Evolutionary conservation across 2,797 vertebrate genomes (phyloP), one percentile per base, ranked within the genome.

Genomic region (Sebastes matsubarae): DNA sequence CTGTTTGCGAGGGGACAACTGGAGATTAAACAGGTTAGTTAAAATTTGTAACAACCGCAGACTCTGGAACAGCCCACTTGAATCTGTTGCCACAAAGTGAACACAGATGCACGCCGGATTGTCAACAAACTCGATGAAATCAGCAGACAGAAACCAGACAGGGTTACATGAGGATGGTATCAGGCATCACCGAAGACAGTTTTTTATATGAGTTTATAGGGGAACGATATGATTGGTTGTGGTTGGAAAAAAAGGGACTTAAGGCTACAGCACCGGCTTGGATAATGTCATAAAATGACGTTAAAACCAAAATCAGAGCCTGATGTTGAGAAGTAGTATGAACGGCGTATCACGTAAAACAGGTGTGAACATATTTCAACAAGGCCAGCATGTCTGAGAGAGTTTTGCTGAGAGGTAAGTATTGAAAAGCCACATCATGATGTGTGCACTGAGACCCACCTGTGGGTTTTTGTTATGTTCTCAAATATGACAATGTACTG

Each of bases 1-100:
- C 70, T 63, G 81, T 75, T 79, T 66, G 13, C 5, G 3, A 81
- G n/a, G 50, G 59, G 75, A 85, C 80, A 74, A 79, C 64, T 83
- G 52, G 60, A 91, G 82, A 81, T 81, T 77, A 84, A 92, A 81
- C 66, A 71, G 77, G 77, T 74, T 84, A 9, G 59, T 77, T 71
- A 27, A 59, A 83, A 81, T 84, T 66, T 57, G 52, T 25, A 79
- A 81, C 70, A 64, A 88, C 79, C 75, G 14, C 86, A 92, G 72
- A 85, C 72, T 82, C 52, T 77, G 55, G 61, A 88, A 80, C 81
- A 57, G 80, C 81, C 83, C 80, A 75, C 83, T 89, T 88, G 76
- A 91, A 92, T 84, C 75, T 80, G 46, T 76, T 20, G 50, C 88
- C 88, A 78, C 87, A 93, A 94, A 95, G 87, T 93, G 92, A 94